Evolutionary conservation across 2,797 vertebrate species (phyloP), one percentile per base, ranked within the genome.

Genomic region (Champsocephalus esox): DNA sequence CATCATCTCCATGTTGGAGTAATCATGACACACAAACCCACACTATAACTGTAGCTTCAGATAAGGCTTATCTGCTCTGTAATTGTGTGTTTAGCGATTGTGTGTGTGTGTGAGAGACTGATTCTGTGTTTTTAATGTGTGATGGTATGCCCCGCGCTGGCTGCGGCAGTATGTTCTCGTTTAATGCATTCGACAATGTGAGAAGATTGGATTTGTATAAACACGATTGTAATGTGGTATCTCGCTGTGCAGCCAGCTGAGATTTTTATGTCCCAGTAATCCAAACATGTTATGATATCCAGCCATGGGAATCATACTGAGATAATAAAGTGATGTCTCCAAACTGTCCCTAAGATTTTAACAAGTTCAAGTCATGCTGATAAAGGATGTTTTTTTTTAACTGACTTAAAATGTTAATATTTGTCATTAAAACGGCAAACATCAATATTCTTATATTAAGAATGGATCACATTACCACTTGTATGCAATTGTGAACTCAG

Each of bases 221-320:
- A 84, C 57, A 24, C 0, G 12, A 73, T 66, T 76, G 70, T 77
- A 65, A 67, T 80, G 66, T 57, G 58, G 62, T 66, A 52, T 70
- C 82, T 83, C 24, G n/a, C 17, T 38, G 28, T 28, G 59, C 73
- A 86, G 81, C 67, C 74, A 73, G 80, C 57, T 24, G 70, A 75
- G 73, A 56, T 72, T 70, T 73, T 77, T 83, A 64, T 86, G 82
- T 84, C 73, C 80, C 81, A 68, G 73, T 78, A 75, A 83, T 86
- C 80, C 80, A 82, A 85, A 87, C 82, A 82, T 71, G 46, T 75
- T 13, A 34, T 61, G 28, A 58, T 67, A 52, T 72, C 43, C 9
- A 56, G 64, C 12, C 5, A 19, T 48, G 32, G 32, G 48, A 21
- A 66, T 34, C 52, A 16, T 19, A 1, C 41, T 38, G 50, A 71